These are phyloP conservation scores for Metopia argyrocephala DNA, from an alignment of 2,888 invertebrate genomes.

Conservation along the genomic window DNA sequence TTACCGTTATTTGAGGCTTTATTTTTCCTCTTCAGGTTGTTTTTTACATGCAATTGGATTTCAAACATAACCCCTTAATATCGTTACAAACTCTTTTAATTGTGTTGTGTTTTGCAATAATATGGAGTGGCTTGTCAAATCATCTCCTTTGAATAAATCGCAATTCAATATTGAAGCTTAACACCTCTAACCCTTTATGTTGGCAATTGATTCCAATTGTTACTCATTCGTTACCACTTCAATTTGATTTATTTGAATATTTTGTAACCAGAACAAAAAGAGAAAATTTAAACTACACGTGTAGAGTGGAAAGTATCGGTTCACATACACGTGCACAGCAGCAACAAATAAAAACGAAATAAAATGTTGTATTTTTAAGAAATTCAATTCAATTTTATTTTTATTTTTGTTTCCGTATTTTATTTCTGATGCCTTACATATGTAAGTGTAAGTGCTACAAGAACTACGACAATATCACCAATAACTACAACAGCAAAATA, in stretches of 20 bases:
- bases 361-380: neutral
- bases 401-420: neutral
- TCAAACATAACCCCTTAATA: no score
- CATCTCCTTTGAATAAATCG: neutral
- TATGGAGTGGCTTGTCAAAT: neutral
- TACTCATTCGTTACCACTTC: constrained; percentile 27
- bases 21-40: no score
- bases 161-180: neutral
- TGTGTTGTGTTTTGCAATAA: neutral
- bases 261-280: neutral
- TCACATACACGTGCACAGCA: neutral
- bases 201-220: constrained; percentile 15
- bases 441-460: neutral
- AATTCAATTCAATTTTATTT: constrained; percentile 11
- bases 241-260: constrained; percentile 50
- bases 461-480: neutral
- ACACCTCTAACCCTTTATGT: constrained; percentile 6
- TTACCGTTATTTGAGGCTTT: no score
- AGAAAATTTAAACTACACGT: neutral
- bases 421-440: constrained; percentile 4
- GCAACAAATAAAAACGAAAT: neutral
- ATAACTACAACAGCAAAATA: no score
- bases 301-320: neutral
- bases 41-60: no score
- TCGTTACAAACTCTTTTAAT: no score